These are phyloP conservation scores for Acanthoscelides obtectus DNA, from an alignment of 2,888 invertebrate genomes.

Conservation along the genomic window DNA sequence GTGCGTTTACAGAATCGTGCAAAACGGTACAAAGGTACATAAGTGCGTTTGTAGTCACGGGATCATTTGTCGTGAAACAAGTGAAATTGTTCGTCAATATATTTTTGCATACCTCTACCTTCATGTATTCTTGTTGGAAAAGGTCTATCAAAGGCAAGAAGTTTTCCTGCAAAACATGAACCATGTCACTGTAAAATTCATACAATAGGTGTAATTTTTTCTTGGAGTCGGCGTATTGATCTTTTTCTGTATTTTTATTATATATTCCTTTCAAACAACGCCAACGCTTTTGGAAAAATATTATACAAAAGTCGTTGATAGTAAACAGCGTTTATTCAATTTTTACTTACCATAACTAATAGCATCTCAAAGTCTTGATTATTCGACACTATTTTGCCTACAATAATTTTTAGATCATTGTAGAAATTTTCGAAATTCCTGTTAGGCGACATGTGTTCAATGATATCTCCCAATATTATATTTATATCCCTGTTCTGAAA, in stretches of 20 bases:
- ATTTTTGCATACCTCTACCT: slow-evolving; percentile 79
- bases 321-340: no score
- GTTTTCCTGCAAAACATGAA: slow-evolving; percentile 64
- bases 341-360: slow-evolving; percentile 66
- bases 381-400: slow-evolving; percentile 70
- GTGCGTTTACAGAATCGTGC: slow-evolving; percentile 89
- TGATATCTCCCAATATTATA: slow-evolving; percentile 77
- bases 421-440: slow-evolving; percentile 76
- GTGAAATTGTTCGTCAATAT: slow-evolving; percentile 58
- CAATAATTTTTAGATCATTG: slow-evolving; percentile 68
- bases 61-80: slow-evolving; percentile 62
- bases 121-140: slow-evolving; percentile 78
- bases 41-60: slow-evolving; percentile 80
- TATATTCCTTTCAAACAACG: no score
- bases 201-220: no score
- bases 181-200: no score
- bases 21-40: slow-evolving; percentile 85
- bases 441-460: slow-evolving; percentile 74
- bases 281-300: not conserved
- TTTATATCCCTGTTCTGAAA: slow-evolving; percentile 78
- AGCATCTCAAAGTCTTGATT: slow-evolving; percentile 75
- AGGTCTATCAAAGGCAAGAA: slow-evolving; percentile 87
- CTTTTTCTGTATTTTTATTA: no score
- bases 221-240: no score
- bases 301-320: not conserved